phyloP scores from a whole-genome alignment of 2,888 invertebrate genomes.

The Drosophila phalerata region DNA sequence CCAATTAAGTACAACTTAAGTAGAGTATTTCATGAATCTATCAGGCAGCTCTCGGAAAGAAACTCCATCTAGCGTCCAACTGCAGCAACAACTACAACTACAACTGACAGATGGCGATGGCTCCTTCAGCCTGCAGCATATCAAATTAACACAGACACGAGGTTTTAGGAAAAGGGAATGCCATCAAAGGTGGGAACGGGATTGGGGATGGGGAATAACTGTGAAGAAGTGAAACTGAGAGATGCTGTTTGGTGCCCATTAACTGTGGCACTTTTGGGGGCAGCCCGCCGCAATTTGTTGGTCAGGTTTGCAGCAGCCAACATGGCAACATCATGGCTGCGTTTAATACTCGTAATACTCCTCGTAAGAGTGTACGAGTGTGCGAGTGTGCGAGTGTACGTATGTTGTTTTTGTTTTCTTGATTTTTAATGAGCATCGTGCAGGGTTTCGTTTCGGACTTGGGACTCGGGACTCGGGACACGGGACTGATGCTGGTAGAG shows the following conservation, averaged over 20 bases:
- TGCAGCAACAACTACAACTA: conserved; percentile 41
- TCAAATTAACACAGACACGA: conserved; percentile 77
- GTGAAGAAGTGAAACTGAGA: conserved; percentile 39
- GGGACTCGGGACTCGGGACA: neutral
- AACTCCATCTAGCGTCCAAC: conserved; percentile 57
- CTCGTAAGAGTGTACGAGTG: neutral
- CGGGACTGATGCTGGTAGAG: conserved; percentile 23
- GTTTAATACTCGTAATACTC: conserved; percentile 33
- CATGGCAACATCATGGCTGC: conserved; percentile 18
- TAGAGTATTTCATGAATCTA: conserved; percentile 16
- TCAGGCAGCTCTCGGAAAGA: conserved; percentile 27
- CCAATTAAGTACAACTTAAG: too few relatives aligned
- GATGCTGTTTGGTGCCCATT: conserved; percentile 73
- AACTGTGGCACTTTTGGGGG: conserved; percentile 79
- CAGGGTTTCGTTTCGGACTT: conserved; percentile 45
- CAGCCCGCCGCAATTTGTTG: conserved; percentile 71
- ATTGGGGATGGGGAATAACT: neutral
- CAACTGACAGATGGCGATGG: conserved; percentile 66
- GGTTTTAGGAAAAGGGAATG: conserved; percentile 16
- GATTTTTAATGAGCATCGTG: conserved; percentile 75
- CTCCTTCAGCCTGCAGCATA: conserved; percentile 69
- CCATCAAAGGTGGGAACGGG: neutral
- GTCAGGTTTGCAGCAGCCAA: conserved; percentile 63
- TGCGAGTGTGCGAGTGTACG: conserved; percentile 13
- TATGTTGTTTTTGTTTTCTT: conserved; percentile 51